Conservation (phyloP, 2,113 vertebrate genomes). For the Leptocoma aspasia region DNA sequence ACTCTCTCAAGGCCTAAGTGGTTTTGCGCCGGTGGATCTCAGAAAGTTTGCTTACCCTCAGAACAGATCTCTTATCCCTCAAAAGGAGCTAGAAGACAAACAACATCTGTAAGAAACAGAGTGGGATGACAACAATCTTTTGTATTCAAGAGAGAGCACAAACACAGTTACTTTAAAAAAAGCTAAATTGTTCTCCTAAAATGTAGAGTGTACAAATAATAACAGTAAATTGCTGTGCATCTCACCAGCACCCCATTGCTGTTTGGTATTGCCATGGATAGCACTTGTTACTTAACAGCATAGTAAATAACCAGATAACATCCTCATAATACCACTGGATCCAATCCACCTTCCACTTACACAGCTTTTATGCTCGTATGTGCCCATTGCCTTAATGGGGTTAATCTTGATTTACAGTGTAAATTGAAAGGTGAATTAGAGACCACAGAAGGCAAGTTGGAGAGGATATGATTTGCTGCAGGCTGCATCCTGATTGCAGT, state of each 20-base stretch:
- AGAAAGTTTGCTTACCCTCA: neutral
- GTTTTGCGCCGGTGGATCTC: neutral
- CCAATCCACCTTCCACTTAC: neutral
- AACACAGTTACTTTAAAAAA: neutral
- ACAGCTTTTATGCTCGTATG: neutral
- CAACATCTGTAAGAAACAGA: neutral
- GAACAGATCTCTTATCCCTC: neutral
- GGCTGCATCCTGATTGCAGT: neutral
- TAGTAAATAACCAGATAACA: constrained; percentile 1
- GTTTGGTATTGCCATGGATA: neutral
- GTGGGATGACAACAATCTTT: neutral
- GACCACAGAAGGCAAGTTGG: neutral
- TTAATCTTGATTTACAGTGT: constrained; percentile 11
- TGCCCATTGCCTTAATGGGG: neutral
- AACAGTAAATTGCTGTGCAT: neutral
- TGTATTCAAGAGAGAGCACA: neutral
- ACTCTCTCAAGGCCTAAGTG: neutral
- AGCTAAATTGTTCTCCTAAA: neutral
- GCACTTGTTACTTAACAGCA: constrained; percentile 7
- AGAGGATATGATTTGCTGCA: neutral
- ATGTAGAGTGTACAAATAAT: neutral
- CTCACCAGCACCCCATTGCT: neutral
- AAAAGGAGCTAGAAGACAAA: neutral
- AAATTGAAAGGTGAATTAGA: constrained; percentile 1
- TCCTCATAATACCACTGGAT: neutral